Base-by-base conservation (phyloP, 2,888 invertebrate species). In the Cantharis rustica region DNA sequence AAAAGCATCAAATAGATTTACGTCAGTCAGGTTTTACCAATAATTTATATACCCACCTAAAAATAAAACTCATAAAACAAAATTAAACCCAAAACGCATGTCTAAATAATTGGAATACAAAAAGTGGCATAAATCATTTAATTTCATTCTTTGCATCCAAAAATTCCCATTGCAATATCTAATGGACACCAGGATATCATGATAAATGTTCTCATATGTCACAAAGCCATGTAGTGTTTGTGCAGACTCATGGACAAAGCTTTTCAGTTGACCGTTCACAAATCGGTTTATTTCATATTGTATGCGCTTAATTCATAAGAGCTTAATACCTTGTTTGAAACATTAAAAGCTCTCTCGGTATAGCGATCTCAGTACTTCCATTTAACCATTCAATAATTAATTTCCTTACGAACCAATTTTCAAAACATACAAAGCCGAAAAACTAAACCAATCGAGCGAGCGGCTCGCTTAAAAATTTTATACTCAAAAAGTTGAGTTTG, bases 161-260 rank as follows among this genome's bases (percentile, higher is more conserved):
- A 76, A 79, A 77, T 75, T 80, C 79, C 68, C 75, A 79, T 80
- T 71, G 79, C 77, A 74, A 71, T 79, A 78, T 80, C 79, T 80
- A 80, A 79, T 80, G 80, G 79, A 80, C 79, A 79, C 77, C 75
- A 79, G 80, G 75, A 80, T 80, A 80, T 79, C 80, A 79, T 80
- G 79, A 79, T 80, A 79, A 80, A 80, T 79, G 80, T 75, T 75
- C 72, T 71, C 78, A 77, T 79, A 74, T 75, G 79, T 79, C 79
- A 80, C 77, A 80, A 80, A 80, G 73, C 72, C 76, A 72, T 79
- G 79, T 78, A 80, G 72, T 80, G 78, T 79, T 78, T 77, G 77
- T 77, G 76, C 73, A 73, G 71, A 73, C 76, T 76, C 73, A 71
- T 62, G 66, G 73, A 76, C 76, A 76, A 76, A 71, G 76, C 73